Evolutionary conservation across 1,140 invertebrate species (phyloP).

Genomic region (Cyphomyrmex costatus): DNA sequence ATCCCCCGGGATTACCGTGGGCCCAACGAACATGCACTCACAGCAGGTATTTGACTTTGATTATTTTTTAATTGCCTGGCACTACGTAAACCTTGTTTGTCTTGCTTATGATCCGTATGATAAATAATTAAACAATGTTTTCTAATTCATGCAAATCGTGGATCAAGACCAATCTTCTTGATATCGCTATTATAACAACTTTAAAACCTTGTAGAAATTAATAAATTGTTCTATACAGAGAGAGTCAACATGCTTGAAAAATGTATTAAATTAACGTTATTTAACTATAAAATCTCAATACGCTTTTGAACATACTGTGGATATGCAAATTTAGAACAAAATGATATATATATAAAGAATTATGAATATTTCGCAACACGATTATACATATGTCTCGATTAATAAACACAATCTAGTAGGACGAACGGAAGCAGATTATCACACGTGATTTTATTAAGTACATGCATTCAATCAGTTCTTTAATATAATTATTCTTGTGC

Average conservation of each 20-base stretch:
- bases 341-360: neutral
- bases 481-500: too few species aligned
- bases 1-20: conserved; percentile 70
- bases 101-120: conserved; percentile 21
- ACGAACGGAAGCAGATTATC: conserved; percentile 74
- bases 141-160: conserved; percentile 26
- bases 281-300: neutral
- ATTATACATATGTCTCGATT: conserved; percentile 55
- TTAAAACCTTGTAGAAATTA: neutral
- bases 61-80: conserved; percentile 76
- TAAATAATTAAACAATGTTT: conserved; percentile 29
- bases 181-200: neutral
- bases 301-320: neutral
- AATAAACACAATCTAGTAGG: conserved; percentile 50
- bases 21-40: conserved; percentile 48
- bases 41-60: conserved; percentile 72
- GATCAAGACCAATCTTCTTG: neutral
- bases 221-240: too few species aligned
- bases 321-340: neutral
- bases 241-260: neutral
- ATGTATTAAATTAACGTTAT: neutral
- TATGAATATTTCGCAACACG: conserved; percentile 39
- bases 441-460: conserved; percentile 72
- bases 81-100: conserved; percentile 37
- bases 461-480: conserved; percentile 39